Evolutionary conservation across 2,888 invertebrate species (phyloP), one percentile per base, ranked within the genome.

Genomic region (Drosophila phalerata): DNA sequence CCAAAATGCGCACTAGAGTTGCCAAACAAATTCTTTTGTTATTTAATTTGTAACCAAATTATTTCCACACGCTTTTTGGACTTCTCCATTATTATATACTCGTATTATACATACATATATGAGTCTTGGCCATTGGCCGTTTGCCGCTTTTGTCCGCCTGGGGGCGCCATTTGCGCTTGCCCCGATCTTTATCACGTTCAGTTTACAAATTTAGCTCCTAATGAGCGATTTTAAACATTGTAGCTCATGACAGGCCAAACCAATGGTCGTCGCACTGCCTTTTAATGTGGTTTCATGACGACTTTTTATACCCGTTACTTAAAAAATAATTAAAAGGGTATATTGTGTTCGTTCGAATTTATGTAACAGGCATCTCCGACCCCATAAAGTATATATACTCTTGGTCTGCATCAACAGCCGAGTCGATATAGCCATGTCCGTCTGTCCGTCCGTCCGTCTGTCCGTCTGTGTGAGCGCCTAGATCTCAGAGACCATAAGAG

Each of bases 1-100:
- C 84, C 85, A 84, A 87, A 81, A 86, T 73, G 89, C 82, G 83
- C 84, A 60, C 81, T 77, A 77, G 82, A 85, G 88, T 86, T 85
- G 90, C 88, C 90, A 90, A 91, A 90, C 90, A 90, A 87, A 88
- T 82, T 89, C 90, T 88, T 87, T 90, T 90, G 87, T 90, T 86
- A 76, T 77, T 88, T 82, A 81, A 90, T 90, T 57, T 89, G 89
- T 89, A 81, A 89, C 82, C 90, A 89, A 89, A 89, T 89, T 90
- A 89, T 89, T 87, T 85, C 88, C 87, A 90, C 85, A 86, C 85
- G 86, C 85, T 85, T 69, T 67, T 70, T 60, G 32, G 25, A 34
- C 55, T 9, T 34, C 52, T 37, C 22, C 72, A 77, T 78, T 81
- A 76, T 78, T 38, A 9, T 15, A 15, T 8, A 30, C 2, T 25